These are phyloP conservation scores for Drosophila mimetica DNA, from an alignment of 2,888 invertebrate species.

Conservation along the genomic window DNA sequence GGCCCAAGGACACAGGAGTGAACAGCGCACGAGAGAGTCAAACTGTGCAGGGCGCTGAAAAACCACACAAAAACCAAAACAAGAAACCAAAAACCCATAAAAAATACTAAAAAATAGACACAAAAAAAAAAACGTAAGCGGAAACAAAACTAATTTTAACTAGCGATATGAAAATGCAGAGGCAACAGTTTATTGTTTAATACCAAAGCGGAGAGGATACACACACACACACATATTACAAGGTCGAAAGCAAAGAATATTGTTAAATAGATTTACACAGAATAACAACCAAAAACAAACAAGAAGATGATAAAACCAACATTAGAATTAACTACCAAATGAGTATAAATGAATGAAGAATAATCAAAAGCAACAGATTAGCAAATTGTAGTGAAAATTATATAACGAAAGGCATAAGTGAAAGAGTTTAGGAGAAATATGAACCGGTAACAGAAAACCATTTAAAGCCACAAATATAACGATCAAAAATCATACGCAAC, in stretches of 20 bases:
- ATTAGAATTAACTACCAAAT: constrained; percentile 54
- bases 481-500: constrained; percentile 45
- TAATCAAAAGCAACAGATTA: constrained; percentile 77
- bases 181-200: constrained; percentile 73
- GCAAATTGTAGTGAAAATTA: constrained; percentile 68
- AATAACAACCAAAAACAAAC: too few relatives aligned
- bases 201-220: constrained; percentile 42
- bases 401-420: constrained; percentile 45
- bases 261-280: constrained; percentile 75
- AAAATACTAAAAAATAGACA: constrained; percentile 22
- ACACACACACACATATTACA: constrained; percentile 68
- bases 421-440: constrained; percentile 25
- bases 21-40: constrained; percentile 79
- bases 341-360: constrained; percentile 64
- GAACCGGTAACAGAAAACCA: constrained; percentile 20
- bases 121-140: constrained; percentile 38
- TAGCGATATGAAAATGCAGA: constrained; percentile 69
- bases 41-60: constrained; percentile 81
- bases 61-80: constrained; percentile 39
- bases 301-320: constrained; percentile 26
- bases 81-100: constrained; percentile 14
- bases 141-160: constrained; percentile 73
- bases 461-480: constrained; percentile 28
- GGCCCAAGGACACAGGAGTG: constrained; percentile 40
- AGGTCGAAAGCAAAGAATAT: constrained; percentile 65